Evolutionary conservation across 2,888 invertebrate genomes (phyloP).

Genomic region (Lochmaea capreae): DNA sequence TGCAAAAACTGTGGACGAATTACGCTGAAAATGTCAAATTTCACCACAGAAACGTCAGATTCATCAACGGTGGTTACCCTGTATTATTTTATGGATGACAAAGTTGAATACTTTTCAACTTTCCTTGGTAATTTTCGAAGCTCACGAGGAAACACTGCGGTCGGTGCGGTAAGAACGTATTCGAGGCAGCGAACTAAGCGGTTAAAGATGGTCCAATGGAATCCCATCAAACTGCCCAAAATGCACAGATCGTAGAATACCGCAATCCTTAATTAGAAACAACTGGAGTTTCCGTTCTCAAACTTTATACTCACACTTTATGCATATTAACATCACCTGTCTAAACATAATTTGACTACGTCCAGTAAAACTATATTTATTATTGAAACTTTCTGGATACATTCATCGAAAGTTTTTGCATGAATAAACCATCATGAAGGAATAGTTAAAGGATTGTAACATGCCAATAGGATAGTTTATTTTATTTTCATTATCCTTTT

Average conservation of each 20-base stretch:
- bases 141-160: not conserved
- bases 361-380: not conserved
- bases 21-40: too few relatives aligned
- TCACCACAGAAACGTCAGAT: too few relatives aligned
- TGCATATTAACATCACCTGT: not conserved
- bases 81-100: not conserved
- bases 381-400: not conserved
- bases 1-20: too few relatives aligned
- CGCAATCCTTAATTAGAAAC: slow-evolving; percentile 44
- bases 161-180: slow-evolving; percentile 3
- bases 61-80: not conserved
- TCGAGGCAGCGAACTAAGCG: slow-evolving; percentile 19
- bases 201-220: slow-evolving; percentile 14
- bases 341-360: not conserved
- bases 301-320: slow-evolving; percentile 35
- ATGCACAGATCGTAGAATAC: slow-evolving; percentile 21
- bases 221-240: slow-evolving; percentile 10
- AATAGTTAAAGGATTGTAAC: not conserved
- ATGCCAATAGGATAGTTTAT: too few relatives aligned
- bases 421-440: not conserved
- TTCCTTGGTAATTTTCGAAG: not conserved
- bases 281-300: slow-evolving; percentile 36
- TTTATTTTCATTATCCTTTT: too few relatives aligned
- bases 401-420: not conserved
- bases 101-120: not conserved